Percentiles rank a stretch among this genome's conserved stretches.
These are phyloP conservation scores for Criorhina ranunculi DNA, from an alignment of 2,888 invertebrate species.

Conservation along the genomic window DNA sequence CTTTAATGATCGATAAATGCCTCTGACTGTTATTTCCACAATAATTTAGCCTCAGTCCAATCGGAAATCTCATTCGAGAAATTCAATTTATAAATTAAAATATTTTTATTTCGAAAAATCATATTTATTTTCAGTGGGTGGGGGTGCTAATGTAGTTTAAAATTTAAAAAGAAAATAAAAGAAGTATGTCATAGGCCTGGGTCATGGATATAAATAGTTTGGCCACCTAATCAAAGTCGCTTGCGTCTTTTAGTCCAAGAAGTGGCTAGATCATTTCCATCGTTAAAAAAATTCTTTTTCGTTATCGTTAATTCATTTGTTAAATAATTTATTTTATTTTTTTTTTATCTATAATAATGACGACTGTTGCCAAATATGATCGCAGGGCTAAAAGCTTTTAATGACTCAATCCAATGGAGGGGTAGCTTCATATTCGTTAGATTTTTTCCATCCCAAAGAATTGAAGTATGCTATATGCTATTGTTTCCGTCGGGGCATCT, in stretches of 20 bases:
- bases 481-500: too few species aligned
- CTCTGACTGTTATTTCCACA: slow-evolving; percentile 3
- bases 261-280: not conserved
- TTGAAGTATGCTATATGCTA: too few species aligned
- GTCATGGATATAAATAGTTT: slow-evolving; percentile 43
- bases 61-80: not conserved
- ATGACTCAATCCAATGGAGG: too few species aligned
- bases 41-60: slow-evolving; percentile 19
- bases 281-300: slow-evolving; percentile 4
- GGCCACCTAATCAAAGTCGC: not conserved
- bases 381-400: not conserved
- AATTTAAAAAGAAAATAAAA: not conserved
- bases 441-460: too few species aligned
- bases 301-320: not conserved
- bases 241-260: not conserved
- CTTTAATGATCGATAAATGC: slow-evolving; percentile 33
- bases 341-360: not conserved
- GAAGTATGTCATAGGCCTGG: not conserved
- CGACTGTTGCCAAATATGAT: not conserved
- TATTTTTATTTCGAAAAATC: not conserved
- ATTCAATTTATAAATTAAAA: slow-evolving; percentile 16
- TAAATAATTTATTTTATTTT: not conserved
- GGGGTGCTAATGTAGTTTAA: not conserved
- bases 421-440: too few species aligned
- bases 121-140: not conserved